Conservation (phyloP, 2,888 invertebrate genomes). For the Agrilus cyanescens region DNA sequence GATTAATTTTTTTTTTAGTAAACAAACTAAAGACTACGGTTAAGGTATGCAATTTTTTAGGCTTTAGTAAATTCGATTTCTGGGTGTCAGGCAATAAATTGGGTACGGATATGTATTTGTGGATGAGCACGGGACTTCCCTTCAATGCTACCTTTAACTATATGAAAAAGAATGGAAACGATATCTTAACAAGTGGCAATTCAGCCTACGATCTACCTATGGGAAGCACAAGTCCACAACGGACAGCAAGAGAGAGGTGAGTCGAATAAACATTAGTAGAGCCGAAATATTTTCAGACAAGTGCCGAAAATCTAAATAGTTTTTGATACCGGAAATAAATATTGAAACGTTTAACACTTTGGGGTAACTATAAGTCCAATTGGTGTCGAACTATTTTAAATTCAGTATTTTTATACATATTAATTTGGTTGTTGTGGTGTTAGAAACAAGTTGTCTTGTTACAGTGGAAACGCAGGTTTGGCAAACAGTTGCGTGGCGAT, state of each 20-base stretch:
- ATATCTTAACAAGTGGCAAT: slow-evolving; percentile 14
- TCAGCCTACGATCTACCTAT: slow-evolving; percentile 43
- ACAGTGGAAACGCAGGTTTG: slow-evolving; percentile 43
- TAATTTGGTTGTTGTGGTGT: no score
- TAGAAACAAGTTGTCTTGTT: slow-evolving; percentile 10
- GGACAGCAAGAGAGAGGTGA: slow-evolving; percentile 65
- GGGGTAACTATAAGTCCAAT: no score
- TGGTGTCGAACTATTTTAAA: no score
- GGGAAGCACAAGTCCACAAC: slow-evolving; percentile 66
- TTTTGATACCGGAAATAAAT: no score
- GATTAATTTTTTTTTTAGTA: not conserved
- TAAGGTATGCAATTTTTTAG: not conserved
- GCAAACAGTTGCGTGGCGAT: slow-evolving; percentile 66
- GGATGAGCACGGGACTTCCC: slow-evolving; percentile 82
- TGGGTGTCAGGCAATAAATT: slow-evolving; percentile 84
- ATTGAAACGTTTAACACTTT: no score
- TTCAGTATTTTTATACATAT: no score
- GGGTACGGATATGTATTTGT: slow-evolving; percentile 76
- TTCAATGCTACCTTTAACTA: slow-evolving; percentile 84
- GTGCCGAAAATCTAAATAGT: no score
- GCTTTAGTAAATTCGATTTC: slow-evolving; percentile 71
- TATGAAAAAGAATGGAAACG: slow-evolving; percentile 45
- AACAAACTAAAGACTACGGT: not conserved
- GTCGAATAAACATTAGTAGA: not conserved
- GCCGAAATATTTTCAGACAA: not conserved